A percentile compares a stretch with the other conserved stretches of the same genome.
Conservation (phyloP, 1,140 invertebrate species). For the Temnothorax curvispinosus region DNA sequence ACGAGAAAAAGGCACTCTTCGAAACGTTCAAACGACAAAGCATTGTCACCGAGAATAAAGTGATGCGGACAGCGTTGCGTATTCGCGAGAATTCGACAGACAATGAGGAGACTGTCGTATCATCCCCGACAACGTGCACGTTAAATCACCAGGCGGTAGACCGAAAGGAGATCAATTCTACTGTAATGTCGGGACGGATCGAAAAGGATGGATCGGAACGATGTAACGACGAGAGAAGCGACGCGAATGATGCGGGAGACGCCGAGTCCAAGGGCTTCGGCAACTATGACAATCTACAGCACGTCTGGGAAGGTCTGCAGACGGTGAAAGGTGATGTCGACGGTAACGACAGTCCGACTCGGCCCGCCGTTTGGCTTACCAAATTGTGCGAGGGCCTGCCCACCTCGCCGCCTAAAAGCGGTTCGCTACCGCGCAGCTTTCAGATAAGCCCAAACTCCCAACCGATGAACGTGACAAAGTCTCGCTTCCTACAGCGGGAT, state of each 20-base stretch:
- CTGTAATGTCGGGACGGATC: not conserved
- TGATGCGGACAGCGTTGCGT: constrained; percentile 79
- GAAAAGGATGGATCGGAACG: constrained; percentile 12
- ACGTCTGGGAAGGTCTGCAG: constrained; percentile 83
- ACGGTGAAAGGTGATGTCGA: constrained; percentile 68
- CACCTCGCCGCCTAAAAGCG: constrained; percentile 88
- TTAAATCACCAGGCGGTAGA: not conserved
- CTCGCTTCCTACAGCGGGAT: constrained; percentile 83
- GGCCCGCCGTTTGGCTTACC: constrained; percentile 88
- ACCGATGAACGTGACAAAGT: constrained; percentile 73
- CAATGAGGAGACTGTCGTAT: constrained; percentile 52
- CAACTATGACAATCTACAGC: constrained; percentile 85
- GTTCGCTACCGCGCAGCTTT: constrained; percentile 92
- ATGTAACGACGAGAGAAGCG: constrained; percentile 3
- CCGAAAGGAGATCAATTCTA: constrained; percentile 37
- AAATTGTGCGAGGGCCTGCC: constrained; percentile 87
- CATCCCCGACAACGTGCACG: not conserved
- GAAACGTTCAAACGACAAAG: constrained; percentile 81
- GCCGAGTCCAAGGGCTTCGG: constrained; percentile 72
- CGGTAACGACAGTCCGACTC: constrained; percentile 85
- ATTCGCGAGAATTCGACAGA: constrained; percentile 77
- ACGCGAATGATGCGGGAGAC: not conserved
- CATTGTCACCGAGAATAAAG: constrained; percentile 80
- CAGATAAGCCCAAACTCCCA: constrained; percentile 81
- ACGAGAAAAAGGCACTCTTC: constrained; percentile 79